Evolutionary conservation across 2,113 vertebrate species (phyloP).

Genomic region (Rhinopithecus roxellana): DNA sequence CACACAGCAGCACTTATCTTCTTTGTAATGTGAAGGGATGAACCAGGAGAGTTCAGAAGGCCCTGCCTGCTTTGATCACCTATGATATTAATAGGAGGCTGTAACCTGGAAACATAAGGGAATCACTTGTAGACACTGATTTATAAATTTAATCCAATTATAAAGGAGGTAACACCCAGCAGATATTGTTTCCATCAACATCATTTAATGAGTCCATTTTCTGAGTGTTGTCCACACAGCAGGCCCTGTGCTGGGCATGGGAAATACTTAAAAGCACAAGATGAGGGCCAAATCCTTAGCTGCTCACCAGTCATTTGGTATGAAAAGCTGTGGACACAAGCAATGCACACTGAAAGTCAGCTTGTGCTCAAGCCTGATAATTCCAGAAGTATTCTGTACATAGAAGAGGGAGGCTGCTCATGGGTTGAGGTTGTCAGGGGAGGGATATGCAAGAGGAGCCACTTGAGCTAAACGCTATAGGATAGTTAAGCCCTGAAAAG

Average conservation of each 20-base stretch:
- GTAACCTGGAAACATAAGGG: not conserved
- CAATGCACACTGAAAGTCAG: not conserved
- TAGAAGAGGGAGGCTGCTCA: not conserved
- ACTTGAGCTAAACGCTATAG: not conserved
- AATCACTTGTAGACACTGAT: not conserved
- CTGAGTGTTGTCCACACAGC: not conserved
- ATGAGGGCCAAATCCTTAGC: not conserved
- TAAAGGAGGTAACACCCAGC: not conserved
- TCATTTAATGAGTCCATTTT: not conserved
- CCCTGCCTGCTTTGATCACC: not conserved
- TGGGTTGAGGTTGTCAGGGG: not conserved
- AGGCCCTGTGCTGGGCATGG: not conserved
- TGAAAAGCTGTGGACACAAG: not conserved
- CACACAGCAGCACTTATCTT: rapidly evolving
- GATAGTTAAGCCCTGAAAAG: not conserved
- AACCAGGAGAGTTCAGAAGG: not conserved
- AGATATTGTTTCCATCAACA: not conserved
- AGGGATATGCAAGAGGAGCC: not conserved
- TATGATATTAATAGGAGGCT: not conserved
- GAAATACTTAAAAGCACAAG: not conserved
- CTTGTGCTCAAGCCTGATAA: not conserved
- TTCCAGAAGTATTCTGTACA: not conserved
- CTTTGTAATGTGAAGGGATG: too few species aligned
- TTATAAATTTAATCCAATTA: not conserved
- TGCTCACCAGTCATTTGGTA: too few species aligned